phyloP scores from a whole-genome alignment of 2,113 vertebrate species.

The Zosterops japonicus region DNA sequence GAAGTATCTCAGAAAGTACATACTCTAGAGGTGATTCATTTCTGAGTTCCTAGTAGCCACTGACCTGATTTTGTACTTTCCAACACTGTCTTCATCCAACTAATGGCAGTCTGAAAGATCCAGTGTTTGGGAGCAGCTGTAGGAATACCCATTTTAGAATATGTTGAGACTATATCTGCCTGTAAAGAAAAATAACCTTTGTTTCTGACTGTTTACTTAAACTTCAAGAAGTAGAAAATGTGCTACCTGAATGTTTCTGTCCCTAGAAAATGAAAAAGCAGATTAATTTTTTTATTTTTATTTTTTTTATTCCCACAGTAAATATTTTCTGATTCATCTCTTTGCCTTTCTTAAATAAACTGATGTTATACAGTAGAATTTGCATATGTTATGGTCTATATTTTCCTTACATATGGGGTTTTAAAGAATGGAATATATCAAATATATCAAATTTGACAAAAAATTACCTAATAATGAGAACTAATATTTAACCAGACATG shows the following conservation, averaged over 20 bases:
- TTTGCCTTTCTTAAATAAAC: constrained; percentile 67
- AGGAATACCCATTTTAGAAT: background rate
- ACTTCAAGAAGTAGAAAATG: background rate
- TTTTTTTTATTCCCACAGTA: background rate
- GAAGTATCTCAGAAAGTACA: background rate
- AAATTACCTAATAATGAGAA: background rate
- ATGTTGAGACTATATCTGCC: background rate
- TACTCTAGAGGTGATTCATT: background rate
- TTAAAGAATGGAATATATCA: constrained; percentile 3
- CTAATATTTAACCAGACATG: constrained; percentile 65
- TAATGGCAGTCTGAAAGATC: background rate
- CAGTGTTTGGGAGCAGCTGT: background rate
- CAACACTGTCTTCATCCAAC: background rate
- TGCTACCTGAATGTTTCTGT: background rate
- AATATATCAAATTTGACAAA: constrained; percentile 5
- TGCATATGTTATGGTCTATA: background rate
- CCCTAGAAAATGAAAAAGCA: background rate
- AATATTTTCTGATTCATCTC: constrained; percentile 56
- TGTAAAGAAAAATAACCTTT: background rate
- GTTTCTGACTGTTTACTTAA: constrained; percentile 4
- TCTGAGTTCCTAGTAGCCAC: background rate
- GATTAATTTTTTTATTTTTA: background rate
- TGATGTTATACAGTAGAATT: background rate
- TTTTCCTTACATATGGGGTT: background rate
- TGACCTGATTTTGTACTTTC: background rate